Percentiles rank a stretch among this genome's conserved stretches.
Conservation (phyloP, 35 echinoderm and acorn worm species). For the Apostichopus parvimensis region DNA sequence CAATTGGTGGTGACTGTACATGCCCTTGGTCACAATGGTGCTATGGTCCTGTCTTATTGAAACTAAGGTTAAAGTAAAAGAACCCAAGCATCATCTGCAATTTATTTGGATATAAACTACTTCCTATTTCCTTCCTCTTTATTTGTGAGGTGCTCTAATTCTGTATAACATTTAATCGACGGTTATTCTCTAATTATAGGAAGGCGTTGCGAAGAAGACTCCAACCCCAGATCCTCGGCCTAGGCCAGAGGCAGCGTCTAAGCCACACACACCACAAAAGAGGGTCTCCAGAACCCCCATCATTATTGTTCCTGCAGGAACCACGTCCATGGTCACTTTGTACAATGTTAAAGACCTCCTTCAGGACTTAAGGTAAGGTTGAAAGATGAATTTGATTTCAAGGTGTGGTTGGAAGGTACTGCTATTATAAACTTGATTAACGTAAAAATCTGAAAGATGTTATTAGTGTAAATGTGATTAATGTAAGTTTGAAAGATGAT, state of each 20-base stretch:
- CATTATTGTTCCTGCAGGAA: constrained; percentile 93
- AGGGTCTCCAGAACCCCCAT: constrained; percentile 96
- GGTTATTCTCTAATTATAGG: constrained; percentile 12
- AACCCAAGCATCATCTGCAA: no score
- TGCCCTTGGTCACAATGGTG: no score
- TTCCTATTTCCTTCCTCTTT: no score
- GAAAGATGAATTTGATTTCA: no score
- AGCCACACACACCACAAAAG: constrained; percentile 81
- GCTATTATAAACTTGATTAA: background rate
- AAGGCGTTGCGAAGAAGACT: constrained; percentile 71
- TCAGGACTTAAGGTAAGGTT: constrained; percentile 90
- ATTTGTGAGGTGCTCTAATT: no score
- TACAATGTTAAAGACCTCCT: constrained; percentile 97
- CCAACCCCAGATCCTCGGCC: constrained; percentile 61
- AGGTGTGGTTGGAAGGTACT: no score
- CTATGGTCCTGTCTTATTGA: no score
- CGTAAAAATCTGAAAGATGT: background rate
- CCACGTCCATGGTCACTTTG: constrained; percentile 88
- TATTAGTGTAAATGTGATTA: background rate
- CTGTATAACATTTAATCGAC: no score
- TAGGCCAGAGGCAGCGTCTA: constrained; percentile 47
- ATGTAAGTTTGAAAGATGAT: no score
- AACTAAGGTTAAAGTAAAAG: no score
- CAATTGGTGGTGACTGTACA: no score
- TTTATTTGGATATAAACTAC: no score